A percentile compares a stretch with the other conserved stretches of the same genome.
Evolutionary conservation across 1,140 invertebrate species (phyloP).

Genomic region (Pteromalus puparum): DNA sequence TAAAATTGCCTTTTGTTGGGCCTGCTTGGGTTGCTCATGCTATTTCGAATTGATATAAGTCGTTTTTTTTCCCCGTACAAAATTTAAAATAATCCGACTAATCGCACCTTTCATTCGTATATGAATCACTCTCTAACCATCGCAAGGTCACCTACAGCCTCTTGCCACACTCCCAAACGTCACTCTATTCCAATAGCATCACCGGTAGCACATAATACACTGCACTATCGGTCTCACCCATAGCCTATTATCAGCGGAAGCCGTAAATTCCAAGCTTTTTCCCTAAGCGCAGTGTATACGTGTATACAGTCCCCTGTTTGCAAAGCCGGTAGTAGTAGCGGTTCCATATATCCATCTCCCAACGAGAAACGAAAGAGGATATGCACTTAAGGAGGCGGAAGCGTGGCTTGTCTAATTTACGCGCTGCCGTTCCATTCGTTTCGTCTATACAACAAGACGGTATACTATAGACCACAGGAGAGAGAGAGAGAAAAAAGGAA

Average conservation of each 20-base stretch:
- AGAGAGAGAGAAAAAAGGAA: neutral
- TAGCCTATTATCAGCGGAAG: neutral
- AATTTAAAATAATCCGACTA: too few relatives aligned
- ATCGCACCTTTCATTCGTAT: too few relatives aligned
- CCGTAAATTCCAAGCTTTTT: constrained; percentile 15
- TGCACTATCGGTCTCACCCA: neutral
- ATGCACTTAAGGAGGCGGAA: constrained; percentile 63
- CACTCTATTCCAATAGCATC: too few relatives aligned
- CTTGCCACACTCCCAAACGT: too few relatives aligned
- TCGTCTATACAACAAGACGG: constrained; percentile 13
- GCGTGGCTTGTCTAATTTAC: constrained; percentile 63
- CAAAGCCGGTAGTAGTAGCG: neutral
- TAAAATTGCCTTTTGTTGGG: too few relatives aligned
- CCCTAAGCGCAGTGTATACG: neutral
- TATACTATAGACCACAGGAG: constrained; percentile 47
- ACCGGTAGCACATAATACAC: too few relatives aligned
- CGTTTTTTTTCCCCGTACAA: too few relatives aligned
- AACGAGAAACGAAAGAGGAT: constrained; percentile 51
- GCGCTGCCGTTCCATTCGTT: constrained; percentile 57
- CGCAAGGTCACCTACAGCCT: too few relatives aligned
- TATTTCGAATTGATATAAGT: too few relatives aligned
- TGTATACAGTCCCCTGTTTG: neutral
- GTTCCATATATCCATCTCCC: too few relatives aligned
- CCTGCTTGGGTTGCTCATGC: too few relatives aligned
- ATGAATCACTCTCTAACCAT: too few relatives aligned